These are phyloP conservation scores for Bombyx huttoni DNA, from an alignment of 2,888 invertebrate species.

Conservation along the genomic window DNA sequence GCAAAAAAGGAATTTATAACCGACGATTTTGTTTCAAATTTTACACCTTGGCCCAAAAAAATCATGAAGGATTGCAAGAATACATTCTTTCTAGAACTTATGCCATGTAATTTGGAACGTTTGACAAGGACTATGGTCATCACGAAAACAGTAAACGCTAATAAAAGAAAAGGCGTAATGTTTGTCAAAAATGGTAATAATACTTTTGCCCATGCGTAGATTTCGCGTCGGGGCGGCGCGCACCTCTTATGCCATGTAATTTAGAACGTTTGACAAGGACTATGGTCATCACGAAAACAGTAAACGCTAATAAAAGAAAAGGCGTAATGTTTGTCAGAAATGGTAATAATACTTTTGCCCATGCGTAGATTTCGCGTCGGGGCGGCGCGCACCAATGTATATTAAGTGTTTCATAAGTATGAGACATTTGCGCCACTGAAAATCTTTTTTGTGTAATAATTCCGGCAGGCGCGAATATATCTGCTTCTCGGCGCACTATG, in stretches of 20 bases:
- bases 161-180: slow-evolving; percentile 19
- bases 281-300: slow-evolving; percentile 15
- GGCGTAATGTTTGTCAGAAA: slow-evolving; percentile 24
- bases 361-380: slow-evolving; percentile 24
- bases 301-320: slow-evolving; percentile 16
- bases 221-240: slow-evolving; percentile 22
- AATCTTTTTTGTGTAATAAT: slow-evolving; percentile 21
- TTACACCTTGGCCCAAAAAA: slow-evolving; percentile 33
- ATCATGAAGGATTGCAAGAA: slow-evolving; percentile 24
- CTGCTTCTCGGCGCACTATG: slow-evolving; percentile 21
- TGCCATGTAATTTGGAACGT: slow-evolving; percentile 11
- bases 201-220: slow-evolving; percentile 28
- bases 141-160: slow-evolving; percentile 18
- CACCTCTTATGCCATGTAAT: slow-evolving; percentile 6
- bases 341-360: slow-evolving; percentile 31
- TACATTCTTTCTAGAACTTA: slow-evolving; percentile 9
- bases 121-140: slow-evolving; percentile 12
- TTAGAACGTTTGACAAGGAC: slow-evolving; percentile 15
- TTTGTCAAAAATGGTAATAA: slow-evolving; percentile 27
- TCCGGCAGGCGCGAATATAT: slow-evolving; percentile 26
- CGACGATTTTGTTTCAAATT: slow-evolving; percentile 23
- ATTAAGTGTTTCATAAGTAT: slow-evolving; percentile 17
- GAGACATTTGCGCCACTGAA: slow-evolving; percentile 20
- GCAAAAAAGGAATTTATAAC: slow-evolving; percentile 27
- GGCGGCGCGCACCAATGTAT: slow-evolving; percentile 35